phyloP scores from a whole-genome alignment of 2,797 vertebrate species.

The Huso huso region DNA sequence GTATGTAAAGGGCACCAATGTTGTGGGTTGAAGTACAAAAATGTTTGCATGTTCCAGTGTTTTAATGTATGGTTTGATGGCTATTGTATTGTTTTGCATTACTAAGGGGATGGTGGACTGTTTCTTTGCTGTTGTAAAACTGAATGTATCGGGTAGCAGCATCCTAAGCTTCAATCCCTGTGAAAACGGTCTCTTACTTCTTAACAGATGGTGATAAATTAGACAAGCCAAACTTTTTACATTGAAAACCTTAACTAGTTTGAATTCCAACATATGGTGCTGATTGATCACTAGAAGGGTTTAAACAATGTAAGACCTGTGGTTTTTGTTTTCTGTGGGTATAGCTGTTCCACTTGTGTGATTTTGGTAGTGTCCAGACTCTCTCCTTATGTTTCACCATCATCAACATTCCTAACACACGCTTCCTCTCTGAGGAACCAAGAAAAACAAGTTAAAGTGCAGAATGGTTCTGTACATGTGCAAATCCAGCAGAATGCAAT shows the following conservation, averaged over 20 bases:
- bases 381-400: constrained; percentile 31
- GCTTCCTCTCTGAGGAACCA: constrained; percentile 29
- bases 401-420: constrained; percentile 23
- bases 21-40: no score
- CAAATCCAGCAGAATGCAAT: constrained; percentile 23
- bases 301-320: constrained; percentile 18
- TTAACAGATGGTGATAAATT: no score
- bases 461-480: constrained; percentile 12
- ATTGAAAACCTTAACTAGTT: not conserved
- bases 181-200: no score
- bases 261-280: constrained; percentile 32
- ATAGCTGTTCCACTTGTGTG: constrained; percentile 15
- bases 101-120: no score
- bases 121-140: no score
- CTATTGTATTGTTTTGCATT: no score
- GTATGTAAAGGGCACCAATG: no score
- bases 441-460: constrained; percentile 24
- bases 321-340: constrained; percentile 20
- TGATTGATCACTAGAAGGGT: constrained; percentile 6
- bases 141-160: no score
- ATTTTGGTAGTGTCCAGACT: constrained; percentile 18
- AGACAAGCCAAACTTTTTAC: no score
- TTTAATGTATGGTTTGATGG: no score
- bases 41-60: no score
- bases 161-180: no score